Evolutionary conservation across 1,140 invertebrate species (phyloP), one percentile per base, ranked within the genome.

Genomic region (Zaprionus nigranus): DNA sequence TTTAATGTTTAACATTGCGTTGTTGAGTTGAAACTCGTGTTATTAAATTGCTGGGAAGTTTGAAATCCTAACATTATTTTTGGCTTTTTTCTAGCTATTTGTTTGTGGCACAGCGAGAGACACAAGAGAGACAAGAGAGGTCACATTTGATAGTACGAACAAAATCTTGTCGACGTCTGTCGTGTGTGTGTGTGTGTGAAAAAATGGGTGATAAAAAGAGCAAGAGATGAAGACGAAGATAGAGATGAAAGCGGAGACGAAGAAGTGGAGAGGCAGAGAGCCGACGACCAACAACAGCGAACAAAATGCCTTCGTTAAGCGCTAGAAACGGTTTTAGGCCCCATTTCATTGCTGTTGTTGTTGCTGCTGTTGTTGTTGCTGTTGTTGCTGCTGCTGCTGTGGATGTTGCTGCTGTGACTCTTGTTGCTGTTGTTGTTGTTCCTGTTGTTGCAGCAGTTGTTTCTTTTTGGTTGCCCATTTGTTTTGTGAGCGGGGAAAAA

Each of bases 291-390:
- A 75, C 72, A 87, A 80, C 78, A 67, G 67, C 75, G 59, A 90
- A 85, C 84, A 88, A 88, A 88, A 88, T 88, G 86, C 85, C 85
- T 88, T 88, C 85, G 85, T 90, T 88, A 90, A 79, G 79, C 83
- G 69, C 78, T 82, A 75, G 78, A 73, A 84, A 90, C 71, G 78
- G 81, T 79, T 77, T 88, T 83, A 73, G 80, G 80, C 83, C 72
- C 75, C 75, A 62, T 75, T 77, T 78, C 15, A n/a, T 66, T 65
- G 28, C 7, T 30, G 6, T 54, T 75, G 43, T 34, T 60, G 34
- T 34, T 49, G 53, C 20, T 22, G 20, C 20, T 22, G 20, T 61
- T 68, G 66, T 51, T 24, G 24, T 24, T 26, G 24, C 4, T 61
- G 36, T 34, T 28, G 62, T 30, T 64, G 61, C 36, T 49, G 53